Conservation (phyloP, 2,888 invertebrate genomes). For the Aleiodes alternator region DNA sequence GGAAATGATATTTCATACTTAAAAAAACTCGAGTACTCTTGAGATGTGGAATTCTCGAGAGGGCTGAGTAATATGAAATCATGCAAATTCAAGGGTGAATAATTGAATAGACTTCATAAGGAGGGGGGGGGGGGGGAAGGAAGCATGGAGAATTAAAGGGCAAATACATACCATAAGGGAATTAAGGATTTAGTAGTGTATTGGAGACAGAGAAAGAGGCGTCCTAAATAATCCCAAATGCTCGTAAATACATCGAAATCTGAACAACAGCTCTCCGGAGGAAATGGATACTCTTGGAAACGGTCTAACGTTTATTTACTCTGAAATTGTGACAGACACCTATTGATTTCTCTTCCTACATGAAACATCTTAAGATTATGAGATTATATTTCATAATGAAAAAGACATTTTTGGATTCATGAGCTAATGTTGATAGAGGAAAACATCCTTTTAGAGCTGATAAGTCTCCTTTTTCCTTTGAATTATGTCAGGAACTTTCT, state of each 20-base stretch:
- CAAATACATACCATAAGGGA: slow-evolving; percentile 26
- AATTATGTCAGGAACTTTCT: too few species aligned
- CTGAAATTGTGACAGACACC: slow-evolving; percentile 17
- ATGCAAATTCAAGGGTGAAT: background rate
- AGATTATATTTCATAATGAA: slow-evolving; percentile 12
- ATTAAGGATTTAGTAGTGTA: background rate
- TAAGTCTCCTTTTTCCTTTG: too few species aligned
- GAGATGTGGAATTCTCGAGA: too few species aligned
- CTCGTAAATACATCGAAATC: slow-evolving; percentile 56
- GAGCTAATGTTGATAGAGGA: too few species aligned
- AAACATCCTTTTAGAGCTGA: too few species aligned
- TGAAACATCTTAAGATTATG: background rate
- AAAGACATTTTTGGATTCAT: background rate
- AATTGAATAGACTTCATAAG: background rate
- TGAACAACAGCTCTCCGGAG: slow-evolving; percentile 5
- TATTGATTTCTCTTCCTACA: slow-evolving; percentile 2
- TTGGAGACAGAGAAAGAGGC: slow-evolving; percentile 43
- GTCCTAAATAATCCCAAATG: slow-evolving; percentile 52
- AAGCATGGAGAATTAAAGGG: slow-evolving; percentile 1
- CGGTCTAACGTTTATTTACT: slow-evolving; percentile 52
- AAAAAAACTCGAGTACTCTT: too few species aligned
- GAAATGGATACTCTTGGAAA: slow-evolving; percentile 47
- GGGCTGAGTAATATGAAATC: background rate
- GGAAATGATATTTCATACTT: too few species aligned
- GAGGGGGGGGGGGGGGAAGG: background rate